phyloP scores from a whole-genome alignment of 2,113 vertebrate species.

The Cettia cetti region DNA sequence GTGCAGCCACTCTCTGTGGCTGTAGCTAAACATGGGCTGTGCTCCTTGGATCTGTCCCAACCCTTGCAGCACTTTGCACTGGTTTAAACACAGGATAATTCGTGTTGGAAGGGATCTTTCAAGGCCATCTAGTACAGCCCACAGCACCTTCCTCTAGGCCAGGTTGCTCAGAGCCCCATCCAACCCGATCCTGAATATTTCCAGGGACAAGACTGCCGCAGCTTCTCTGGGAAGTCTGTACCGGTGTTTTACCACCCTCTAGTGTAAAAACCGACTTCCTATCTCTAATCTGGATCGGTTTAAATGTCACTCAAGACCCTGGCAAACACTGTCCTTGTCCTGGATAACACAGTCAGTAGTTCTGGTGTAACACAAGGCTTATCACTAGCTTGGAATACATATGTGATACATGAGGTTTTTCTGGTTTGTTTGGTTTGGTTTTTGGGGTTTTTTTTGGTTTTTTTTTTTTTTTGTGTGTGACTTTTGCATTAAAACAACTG shows the following conservation, averaged over 20 bases:
- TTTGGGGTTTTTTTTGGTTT: background rate
- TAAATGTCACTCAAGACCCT: background rate
- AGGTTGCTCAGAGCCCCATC: background rate
- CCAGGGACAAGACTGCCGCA: background rate
- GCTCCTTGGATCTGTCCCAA: background rate
- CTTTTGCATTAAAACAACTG: background rate
- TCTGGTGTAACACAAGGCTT: accelerated
- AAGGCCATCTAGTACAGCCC: background rate
- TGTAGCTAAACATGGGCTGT: background rate
- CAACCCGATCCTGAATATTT: background rate
- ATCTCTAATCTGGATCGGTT: background rate
- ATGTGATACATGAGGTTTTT: background rate
- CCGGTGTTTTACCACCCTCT: background rate
- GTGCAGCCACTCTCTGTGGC: background rate
- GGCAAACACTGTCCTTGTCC: background rate
- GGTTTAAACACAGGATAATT: background rate
- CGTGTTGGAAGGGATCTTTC: background rate
- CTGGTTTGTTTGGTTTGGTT: background rate
- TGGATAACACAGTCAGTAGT: background rate
- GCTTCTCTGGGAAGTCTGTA: background rate
- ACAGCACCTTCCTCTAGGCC: background rate
- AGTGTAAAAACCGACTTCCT: background rate
- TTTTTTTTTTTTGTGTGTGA: background rate
- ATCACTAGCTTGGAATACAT: background rate
- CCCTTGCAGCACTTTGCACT: background rate